Conservation (phyloP, 2,113 vertebrate species). For the Tetrax tetrax region DNA sequence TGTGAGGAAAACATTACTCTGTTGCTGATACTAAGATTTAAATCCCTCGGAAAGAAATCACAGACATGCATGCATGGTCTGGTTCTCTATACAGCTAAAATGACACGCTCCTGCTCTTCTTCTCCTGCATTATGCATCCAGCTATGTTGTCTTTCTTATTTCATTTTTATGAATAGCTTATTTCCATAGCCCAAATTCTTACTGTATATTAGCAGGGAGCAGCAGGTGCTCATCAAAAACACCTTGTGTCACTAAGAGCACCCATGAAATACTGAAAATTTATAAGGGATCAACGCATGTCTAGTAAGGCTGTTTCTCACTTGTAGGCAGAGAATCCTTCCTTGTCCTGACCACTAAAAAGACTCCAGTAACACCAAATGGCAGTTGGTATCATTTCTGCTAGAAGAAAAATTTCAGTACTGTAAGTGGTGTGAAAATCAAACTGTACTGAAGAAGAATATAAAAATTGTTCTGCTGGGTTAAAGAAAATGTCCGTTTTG, state of each 20-base stretch:
- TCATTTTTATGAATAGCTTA: neutral
- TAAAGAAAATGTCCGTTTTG: neutral
- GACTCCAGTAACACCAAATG: neutral
- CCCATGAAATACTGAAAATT: neutral
- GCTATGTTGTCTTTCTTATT: neutral
- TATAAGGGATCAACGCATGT: neutral
- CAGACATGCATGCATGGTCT: neutral
- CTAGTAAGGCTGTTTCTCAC: neutral
- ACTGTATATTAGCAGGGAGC: neutral
- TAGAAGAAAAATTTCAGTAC: neutral
- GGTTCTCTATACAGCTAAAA: neutral
- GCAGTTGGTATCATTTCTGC: neutral
- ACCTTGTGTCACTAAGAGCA: neutral
- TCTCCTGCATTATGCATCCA: neutral
- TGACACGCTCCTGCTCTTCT: neutral
- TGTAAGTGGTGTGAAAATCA: neutral
- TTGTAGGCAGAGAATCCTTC: neutral
- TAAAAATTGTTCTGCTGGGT: neutral
- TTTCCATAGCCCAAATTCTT: neutral
- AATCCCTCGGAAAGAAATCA: neutral
- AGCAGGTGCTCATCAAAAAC: neutral
- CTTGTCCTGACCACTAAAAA: neutral
- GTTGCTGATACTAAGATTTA: neutral
- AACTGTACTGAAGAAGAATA: neutral
- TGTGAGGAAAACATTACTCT: conserved; percentile 2